Evolutionary conservation across 2,113 vertebrate species (phyloP), one percentile per base, ranked within the genome.

Genomic region (Prochilodus magdalenae): DNA sequence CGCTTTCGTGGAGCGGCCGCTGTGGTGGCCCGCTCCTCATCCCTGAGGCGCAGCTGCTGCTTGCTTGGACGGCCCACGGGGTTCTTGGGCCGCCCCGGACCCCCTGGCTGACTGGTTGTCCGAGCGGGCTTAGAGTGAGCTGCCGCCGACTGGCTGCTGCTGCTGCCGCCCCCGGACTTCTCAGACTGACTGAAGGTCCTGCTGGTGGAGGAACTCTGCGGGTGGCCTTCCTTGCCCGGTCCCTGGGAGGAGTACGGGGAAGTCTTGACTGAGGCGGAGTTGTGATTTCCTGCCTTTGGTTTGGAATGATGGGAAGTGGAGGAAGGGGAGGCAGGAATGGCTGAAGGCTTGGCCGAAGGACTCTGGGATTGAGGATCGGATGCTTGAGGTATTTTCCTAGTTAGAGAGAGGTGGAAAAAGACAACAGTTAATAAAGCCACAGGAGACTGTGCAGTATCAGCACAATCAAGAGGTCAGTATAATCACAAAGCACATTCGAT

Each of bases 301-400:
- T 93, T 93, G 0, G 93, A 91, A 89, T 87, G 94, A 82, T 88
- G 92, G n/a, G 86, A 87, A 69, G 76, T 77, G 70, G 86, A 91
- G 12, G 88, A 90, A 40, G 90, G 82, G 47, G 91, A 84, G 13
- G 88, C 80, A 0, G 87, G 83, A 20, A 90, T 82, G 2, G 77
- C 75, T 30, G 89, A 85, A 71, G 89, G 81, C 83, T 89, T 91
- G 71, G 88, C 73, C 22, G 89, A 84, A 30, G 90, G 75, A 67
- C 88, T 78, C 24, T 89, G 82, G 81, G 87, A 85, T 15, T 86
- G 94, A 85, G 89, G 91, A 85, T 95, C 95, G 55, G 93, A 89
- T 0, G 94, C 95, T 44, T 96, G 96, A 92, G 97, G 96, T 90
- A 98, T 97, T 93, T 96, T 97, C 91, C 97, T 98, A 91, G 0